Conservation (phyloP, 2,113 vertebrate species). For the Paradoxurus hermaphroditus region DNA sequence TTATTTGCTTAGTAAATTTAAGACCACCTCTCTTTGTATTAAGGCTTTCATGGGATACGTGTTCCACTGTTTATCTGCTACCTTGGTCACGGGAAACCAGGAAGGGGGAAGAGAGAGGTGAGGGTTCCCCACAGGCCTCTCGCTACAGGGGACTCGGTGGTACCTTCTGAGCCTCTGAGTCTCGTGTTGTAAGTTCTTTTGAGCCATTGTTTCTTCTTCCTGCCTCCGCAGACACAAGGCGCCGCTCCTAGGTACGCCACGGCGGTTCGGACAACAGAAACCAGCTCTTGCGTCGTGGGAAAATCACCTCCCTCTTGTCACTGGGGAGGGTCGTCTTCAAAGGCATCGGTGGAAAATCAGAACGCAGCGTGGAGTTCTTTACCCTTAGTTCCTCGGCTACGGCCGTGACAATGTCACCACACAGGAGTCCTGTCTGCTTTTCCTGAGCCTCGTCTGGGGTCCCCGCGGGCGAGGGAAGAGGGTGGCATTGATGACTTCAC, state of each 20-base stretch:
- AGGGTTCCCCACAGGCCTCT: neutral
- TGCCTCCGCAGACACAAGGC: neutral
- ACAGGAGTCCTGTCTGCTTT: rapidly evolving
- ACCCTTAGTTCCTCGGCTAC: neutral
- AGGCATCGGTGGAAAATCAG: neutral
- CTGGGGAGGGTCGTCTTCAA: rapidly evolving
- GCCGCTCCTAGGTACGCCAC: neutral
- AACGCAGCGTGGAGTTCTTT: rapidly evolving
- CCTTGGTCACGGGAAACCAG: neutral
- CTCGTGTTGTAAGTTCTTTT: neutral
- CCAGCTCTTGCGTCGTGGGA: neutral
- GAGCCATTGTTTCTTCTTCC: neutral
- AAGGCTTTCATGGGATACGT: slow-evolving; percentile 36
- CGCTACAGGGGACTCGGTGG: rapidly evolving
- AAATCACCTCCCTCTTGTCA: neutral
- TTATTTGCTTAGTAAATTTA: slow-evolving; percentile 69
- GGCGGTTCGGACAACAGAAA: neutral
- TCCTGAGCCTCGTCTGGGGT: neutral
- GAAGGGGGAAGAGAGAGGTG: neutral
- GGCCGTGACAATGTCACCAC: rapidly evolving
- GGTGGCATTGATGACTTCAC: rapidly evolving
- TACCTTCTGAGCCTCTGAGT: neutral
- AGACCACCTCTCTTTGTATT: slow-evolving; percentile 60
- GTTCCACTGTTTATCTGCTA: slow-evolving; percentile 42
- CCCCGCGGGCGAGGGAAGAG: neutral